These are phyloP conservation scores for Motacilla tschutschensis DNA, from an alignment of 2,113 vertebrate genomes.

Conservation along the genomic window DNA sequence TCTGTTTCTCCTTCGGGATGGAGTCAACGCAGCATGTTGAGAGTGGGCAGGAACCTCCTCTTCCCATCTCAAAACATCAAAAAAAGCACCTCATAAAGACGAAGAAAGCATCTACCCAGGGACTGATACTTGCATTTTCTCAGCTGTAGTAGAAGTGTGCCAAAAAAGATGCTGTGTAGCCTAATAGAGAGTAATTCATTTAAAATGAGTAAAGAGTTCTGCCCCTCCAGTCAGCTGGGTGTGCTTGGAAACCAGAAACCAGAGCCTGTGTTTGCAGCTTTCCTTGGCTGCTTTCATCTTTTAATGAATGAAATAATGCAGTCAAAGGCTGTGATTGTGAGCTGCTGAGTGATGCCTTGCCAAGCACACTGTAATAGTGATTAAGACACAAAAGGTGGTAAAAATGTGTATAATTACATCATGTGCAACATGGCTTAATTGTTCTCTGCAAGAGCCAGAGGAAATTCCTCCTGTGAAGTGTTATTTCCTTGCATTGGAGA, in stretches of 20 bases:
- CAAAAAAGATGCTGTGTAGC: neutral
- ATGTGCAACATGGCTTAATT: neutral
- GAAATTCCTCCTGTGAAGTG: neutral
- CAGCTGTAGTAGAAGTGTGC: neutral
- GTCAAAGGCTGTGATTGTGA: neutral
- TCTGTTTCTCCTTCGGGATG: neutral
- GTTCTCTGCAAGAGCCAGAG: neutral
- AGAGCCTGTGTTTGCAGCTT: neutral
- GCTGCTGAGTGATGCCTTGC: neutral
- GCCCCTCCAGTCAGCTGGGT: neutral
- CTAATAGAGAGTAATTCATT: slow-evolving; percentile 22
- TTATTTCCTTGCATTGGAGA: neutral
- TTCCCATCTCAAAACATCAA: neutral
- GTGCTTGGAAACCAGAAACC: neutral
- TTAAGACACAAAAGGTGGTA: slow-evolving; percentile 42
- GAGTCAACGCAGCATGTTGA: neutral
- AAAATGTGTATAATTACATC: slow-evolving; percentile 37
- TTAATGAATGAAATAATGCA: slow-evolving; percentile 10
- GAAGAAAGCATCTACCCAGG: neutral
- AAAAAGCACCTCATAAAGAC: too few relatives aligned
- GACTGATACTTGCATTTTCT: neutral
- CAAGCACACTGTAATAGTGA: slow-evolving; percentile 25
- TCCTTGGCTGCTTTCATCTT: neutral
- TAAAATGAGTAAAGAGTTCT: neutral
- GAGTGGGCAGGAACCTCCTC: neutral